Evolutionary conservation across 2,888 invertebrate genomes (phyloP), one percentile per base, ranked within the genome.

Genomic region (Autographa pulchrina): DNA sequence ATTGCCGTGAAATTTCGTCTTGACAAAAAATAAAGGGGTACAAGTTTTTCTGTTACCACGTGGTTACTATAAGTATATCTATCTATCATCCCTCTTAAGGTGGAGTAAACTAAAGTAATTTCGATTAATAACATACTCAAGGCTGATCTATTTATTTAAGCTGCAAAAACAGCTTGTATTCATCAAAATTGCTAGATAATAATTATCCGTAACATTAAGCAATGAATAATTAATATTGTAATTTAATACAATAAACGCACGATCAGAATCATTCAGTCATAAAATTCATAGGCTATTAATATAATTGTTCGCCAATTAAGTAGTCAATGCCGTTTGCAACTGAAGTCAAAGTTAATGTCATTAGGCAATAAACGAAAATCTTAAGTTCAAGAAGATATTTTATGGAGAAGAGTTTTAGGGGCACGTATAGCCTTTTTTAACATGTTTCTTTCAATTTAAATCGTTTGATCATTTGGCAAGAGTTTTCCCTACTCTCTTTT

Each of bases 301-400:
- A 56, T 56, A 56, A 56, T 56, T 56, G 54, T 56, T 25, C 25
- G 54, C 54, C 20, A 56, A 56, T 56, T 56, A 56, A 56, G 54
- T 20, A 25, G 3, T 56, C 54, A 56, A 56, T 56, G 54, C 54
- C 54, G 4, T 13, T 25, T 20, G 54, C 25, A 56, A 25, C 54
- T 56, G 11, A 18, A 56, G 3, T 14, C 54, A 56, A 56, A 25
- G 9, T 56, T 56, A 20, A 56, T 56, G 54, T 56, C 54, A 11
- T 0, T 25, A n/a, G 48, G n/a, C 16, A 8, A n/a, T 48, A 48
- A n/a, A n/a, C 1, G n/a, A 0, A 48, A 38, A 38, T 11, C 7
- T 48, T 48, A 7, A 5, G 48, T 14, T 16, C 16, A 43, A 43
- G 43, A 43, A 5, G 43, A 43, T 43, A 16, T 5, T 11, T 2